Percentiles rank a stretch among this genome's conserved stretches.
Conservation (phyloP, 2,113 vertebrate species). For the Blennius ocellaris region DNA sequence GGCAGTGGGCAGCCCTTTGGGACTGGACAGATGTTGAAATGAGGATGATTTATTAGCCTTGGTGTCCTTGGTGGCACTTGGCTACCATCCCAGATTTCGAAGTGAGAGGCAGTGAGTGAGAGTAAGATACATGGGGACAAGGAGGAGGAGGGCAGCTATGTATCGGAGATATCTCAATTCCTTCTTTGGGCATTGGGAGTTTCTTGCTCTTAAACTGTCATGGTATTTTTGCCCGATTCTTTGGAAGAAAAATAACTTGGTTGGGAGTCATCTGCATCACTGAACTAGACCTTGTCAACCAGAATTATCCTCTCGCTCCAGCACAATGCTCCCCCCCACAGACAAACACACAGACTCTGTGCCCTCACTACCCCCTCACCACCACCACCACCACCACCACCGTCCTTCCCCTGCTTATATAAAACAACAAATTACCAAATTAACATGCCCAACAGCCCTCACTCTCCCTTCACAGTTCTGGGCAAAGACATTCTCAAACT, state of each 20-base stretch:
- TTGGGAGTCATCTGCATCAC: constrained; percentile 80
- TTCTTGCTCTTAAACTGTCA: constrained; percentile 79
- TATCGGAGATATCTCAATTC: constrained; percentile 85
- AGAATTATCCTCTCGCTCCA: constrained; percentile 48
- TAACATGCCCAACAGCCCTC: constrained; percentile 76
- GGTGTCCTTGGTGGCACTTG: constrained; percentile 93
- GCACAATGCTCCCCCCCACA: constrained; percentile 16
- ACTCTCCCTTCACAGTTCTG: constrained; percentile 66
- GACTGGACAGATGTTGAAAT: constrained; percentile 91
- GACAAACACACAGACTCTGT: constrained; percentile 47
- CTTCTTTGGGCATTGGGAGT: constrained; percentile 85
- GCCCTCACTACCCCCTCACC: neutral
- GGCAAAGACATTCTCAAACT: constrained; percentile 52
- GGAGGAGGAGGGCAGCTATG: constrained; percentile 74
- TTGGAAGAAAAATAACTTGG: constrained; percentile 82
- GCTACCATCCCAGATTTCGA: constrained; percentile 91
- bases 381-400: constrained; percentile 26
- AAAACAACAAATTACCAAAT: constrained; percentile 83
- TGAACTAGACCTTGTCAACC: constrained; percentile 73
- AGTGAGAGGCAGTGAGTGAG: constrained; percentile 76
- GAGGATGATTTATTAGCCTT: constrained; percentile 93
- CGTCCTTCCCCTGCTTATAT: constrained; percentile 59
- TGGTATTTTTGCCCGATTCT: constrained; percentile 83
- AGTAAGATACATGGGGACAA: constrained; percentile 68
- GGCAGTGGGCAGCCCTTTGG: constrained; percentile 82